Base-by-base conservation (phyloP, 37 sponge, comb jelly and placozoan species). In the Halisarca cf. caerulea region DNA sequence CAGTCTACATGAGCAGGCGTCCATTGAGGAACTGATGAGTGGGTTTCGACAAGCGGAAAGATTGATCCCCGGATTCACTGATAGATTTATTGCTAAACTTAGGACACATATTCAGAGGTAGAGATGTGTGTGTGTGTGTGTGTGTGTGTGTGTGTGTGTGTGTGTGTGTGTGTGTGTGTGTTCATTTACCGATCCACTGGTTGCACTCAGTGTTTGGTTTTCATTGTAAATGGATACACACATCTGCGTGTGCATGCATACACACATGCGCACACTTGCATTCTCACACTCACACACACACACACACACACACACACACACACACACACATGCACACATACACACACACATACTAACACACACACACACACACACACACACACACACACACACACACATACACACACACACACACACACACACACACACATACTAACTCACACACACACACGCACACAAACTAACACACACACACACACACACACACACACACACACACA, bases 11-110 rank as follows among this genome's bases (percentile, higher is more conserved):
- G 80, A 61, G 23, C 47, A 77, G 18, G 81, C 73, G 23, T 82
- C 85, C 38, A 80, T 95, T 23, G 91, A 90, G n/a, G 93, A 92
- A 28, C 89, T 95, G 39, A 75, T 81, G 59, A 59, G 82, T 87
- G 96, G 93, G 27, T 95, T 95, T 88, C 87, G 92, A 32, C 77
- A 87, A 20, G 96, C 90, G 4, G 96, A 95, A 44, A 85, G 93
- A 0, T 87, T 90, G 27, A 90, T 59, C 34, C 96, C 96, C 34
- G 96, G 96, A 7, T 86, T 95, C 66, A 88, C 84, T n/a, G 93
- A 92, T 47, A 44, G 27, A 24, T 59, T 90, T 42, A 55, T 87
- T 42, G 58, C 74, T 3, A 72, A 69, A 23, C 42, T 87, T n/a
- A 82, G 36, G 23, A 32, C 58, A 40, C 81, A 87, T 45, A 71